Evolutionary conservation across 64 coral and sea anemone genomes (phyloP).

Genomic region (Stichodactyla mertensii): DNA sequence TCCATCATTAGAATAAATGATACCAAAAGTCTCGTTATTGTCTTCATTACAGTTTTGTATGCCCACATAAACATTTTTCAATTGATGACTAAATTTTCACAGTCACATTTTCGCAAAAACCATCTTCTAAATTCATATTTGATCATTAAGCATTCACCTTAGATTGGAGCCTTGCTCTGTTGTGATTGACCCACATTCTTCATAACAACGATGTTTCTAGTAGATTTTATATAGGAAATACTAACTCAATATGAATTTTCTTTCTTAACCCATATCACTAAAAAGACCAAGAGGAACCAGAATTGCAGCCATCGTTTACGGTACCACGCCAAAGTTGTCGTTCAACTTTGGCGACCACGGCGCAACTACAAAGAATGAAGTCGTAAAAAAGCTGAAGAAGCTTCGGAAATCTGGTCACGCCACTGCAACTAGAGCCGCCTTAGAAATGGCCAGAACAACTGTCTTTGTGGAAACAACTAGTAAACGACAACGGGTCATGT

Average conservation of each 20-base stretch:
- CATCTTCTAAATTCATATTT: no score
- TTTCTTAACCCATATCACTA: not conserved
- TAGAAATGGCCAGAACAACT: not conserved
- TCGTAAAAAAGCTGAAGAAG: not conserved
- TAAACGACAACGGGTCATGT: constrained; percentile 50
- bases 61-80: no score
- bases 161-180: no score
- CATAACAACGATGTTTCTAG: not conserved
- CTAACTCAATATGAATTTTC: not conserved
- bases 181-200: no score
- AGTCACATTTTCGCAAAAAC: no score
- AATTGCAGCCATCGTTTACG: constrained; percentile 59
- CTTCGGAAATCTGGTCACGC: not conserved
- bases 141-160: no score
- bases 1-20: no score
- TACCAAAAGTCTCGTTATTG: no score
- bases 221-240: not conserved
- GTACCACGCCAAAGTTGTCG: constrained; percentile 29
- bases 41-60: no score
- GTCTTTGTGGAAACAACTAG: not conserved
- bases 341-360: constrained; percentile 52
- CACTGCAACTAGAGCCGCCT: constrained; percentile 63
- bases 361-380: constrained; percentile 27
- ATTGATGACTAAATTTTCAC: no score
- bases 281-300: constrained; percentile 36